Base-by-base conservation (phyloP, 2,113 vertebrate genomes). In the Chaenogobius annularis region DNA sequence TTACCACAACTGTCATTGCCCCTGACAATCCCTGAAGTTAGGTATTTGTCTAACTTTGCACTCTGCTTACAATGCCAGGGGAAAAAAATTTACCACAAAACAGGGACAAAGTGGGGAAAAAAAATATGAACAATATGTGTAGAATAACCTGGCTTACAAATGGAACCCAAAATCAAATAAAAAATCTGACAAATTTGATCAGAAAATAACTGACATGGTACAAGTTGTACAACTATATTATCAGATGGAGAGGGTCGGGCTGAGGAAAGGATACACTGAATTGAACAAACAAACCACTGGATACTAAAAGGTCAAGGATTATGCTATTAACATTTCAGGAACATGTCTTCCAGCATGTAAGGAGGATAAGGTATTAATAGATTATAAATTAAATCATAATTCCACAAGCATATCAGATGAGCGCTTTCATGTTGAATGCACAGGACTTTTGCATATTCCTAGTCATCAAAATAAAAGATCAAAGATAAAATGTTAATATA, bases 31-130 rank as follows among this genome's bases (percentile, higher is more conserved):
- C n/a, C 13, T 47, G 75, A 44, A 37, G 35, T 67, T 61, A 40
- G 59, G 59, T 54, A 77, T 73, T 9, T 69, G 46, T 79, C 37
- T 52, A 67, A 58, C 69, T 75, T 63, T 67, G 65, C 48, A 58
- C 44, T 19, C 1, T 47, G 40, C 69, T 72, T 63, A 46, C 69
- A 26, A 74, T 47, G 22, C 20, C n/a, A 10, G 52, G 12, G 22
- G n/a, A 10, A 22, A 26, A 20, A 59, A 56, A 12, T 20, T 23
- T 59, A 2, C 12, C 26, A 5, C 4, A 31, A 23, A 1, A 13
- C n/a, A 23, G 4, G 19, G 6, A 10, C 2, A 23, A 56, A 56
- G 20, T 23, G 11, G 20, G 12, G 26, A 31, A 31, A 56, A 23
- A 12, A 56, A 13, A 3, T 10, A 9, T 7, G 19, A 2, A 14